Percentiles rank a stretch among this genome's conserved stretches.
Conservation (phyloP, 1,140 invertebrate species). For the Leptoteleia sp. region DNA sequence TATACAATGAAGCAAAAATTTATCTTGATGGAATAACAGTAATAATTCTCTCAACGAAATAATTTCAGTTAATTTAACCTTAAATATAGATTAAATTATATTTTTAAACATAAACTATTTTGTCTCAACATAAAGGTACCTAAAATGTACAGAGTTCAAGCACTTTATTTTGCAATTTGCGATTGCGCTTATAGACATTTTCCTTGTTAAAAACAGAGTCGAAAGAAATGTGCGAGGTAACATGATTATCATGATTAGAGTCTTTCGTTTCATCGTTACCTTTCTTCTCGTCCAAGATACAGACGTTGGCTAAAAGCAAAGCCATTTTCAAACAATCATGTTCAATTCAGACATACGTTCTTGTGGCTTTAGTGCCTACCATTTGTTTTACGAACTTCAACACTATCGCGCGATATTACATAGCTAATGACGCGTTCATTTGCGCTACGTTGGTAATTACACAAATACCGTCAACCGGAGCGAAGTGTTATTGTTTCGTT, state of each 20-base stretch:
- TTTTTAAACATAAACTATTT: too few relatives aligned
- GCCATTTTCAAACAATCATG: slow-evolving; percentile 79
- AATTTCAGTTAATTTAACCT: too few relatives aligned
- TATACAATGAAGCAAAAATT: too few relatives aligned
- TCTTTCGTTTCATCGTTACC: slow-evolving; percentile 75
- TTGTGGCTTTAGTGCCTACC: slow-evolving; percentile 54
- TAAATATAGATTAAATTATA: too few relatives aligned
- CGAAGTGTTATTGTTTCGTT: slow-evolving; percentile 11
- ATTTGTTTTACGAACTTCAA: slow-evolving; percentile 57
- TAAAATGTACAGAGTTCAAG: too few relatives aligned
- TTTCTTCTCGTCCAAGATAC: slow-evolving; percentile 79
- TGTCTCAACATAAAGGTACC: too few relatives aligned
- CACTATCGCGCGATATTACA: slow-evolving; percentile 30
- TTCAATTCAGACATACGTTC: slow-evolving; percentile 67
- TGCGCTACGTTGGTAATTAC: slow-evolving; percentile 46
- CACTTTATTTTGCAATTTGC: too few relatives aligned
- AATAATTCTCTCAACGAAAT: too few relatives aligned
- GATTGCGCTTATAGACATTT: too few relatives aligned
- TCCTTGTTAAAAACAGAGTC: too few relatives aligned
- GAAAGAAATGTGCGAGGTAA: slow-evolving; percentile 64
- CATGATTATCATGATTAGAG: slow-evolving; percentile 68
- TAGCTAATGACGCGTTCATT: slow-evolving; percentile 53
- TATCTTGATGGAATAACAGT: too few relatives aligned
- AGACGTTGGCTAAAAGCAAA: slow-evolving; percentile 80
- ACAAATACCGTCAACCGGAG: slow-evolving; percentile 27